Evolutionary conservation across 2,113 vertebrate genomes (phyloP), one percentile per base, ranked within the genome.

Genomic region (Danionella cerebrum): DNA sequence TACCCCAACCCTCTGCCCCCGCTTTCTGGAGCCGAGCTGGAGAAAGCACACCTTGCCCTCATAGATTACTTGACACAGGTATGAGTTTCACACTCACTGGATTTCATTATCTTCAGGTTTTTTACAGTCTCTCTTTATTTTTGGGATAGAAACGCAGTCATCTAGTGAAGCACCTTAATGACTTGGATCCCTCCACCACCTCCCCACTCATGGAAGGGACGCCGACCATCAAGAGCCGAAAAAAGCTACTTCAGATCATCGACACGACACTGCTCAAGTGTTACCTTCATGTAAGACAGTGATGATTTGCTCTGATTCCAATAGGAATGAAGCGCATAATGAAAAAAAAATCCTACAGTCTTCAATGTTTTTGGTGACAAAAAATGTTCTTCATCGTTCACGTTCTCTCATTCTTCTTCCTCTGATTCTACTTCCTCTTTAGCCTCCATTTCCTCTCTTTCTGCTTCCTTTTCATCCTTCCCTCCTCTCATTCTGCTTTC

Each of bases 41-140:
- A 99, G 77, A 97, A 92, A 82, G 96, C 95, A 48, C 94, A 97
- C 52, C 87, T 98, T 12, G 95, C 96, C 45, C 92, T 98, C 13
- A 99, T 99, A 47, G 96, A 98, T 84, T 99, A 99, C 82, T 82
- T 99, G 77, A 97, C 96, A 2, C 96, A 97, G 91, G 96, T 94
- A 21, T 33, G 10, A 11, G 1, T n/a, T 16, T 19, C 47, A 52
- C 11, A 1, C 9, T 44, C 7, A 27, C 59, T 11, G 10, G 41
- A 33, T 41, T 0, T 2, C 2, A 7, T n/a, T 14, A 5, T 21
- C n/a, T 33, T 3, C 14, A 14, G 68, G 8, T n/a, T 24, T 44
- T 7, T 27, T 57, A 38, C 42, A 14, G 11, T 1, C 3, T 7
- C 19, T 29, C 24, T 6, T 8, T 38, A 35, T 73, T 8, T 16